These are phyloP conservation scores for Pogonognathellus flavescens DNA, from an alignment of 1,140 invertebrate genomes.

Conservation along the genomic window DNA sequence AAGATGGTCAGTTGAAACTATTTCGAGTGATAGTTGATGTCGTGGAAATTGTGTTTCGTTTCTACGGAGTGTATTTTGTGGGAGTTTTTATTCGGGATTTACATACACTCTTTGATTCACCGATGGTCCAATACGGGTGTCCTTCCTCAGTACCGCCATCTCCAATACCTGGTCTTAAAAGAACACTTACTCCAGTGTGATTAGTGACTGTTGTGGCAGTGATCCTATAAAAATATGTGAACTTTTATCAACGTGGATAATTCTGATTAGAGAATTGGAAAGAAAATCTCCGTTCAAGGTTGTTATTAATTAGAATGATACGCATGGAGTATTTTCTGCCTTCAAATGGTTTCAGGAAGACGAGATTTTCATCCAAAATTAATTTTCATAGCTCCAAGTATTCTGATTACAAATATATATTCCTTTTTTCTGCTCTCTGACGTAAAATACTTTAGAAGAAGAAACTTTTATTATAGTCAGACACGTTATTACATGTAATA, in stretches of 20 bases:
- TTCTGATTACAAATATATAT: slow-evolving; percentile 45
- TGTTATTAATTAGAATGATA: not conserved
- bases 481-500: too few relatives aligned
- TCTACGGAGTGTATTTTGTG: slow-evolving; percentile 63
- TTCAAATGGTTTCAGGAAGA: too few relatives aligned
- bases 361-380: not conserved
- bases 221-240: slow-evolving; percentile 5
- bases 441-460: slow-evolving; percentile 14
- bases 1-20: slow-evolving; percentile 50
- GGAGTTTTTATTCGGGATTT: slow-evolving; percentile 63
- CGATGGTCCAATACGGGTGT: slow-evolving; percentile 58
- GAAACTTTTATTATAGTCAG: not conserved
- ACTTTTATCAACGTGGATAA: not conserved
- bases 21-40: slow-evolving; percentile 48
- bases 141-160: slow-evolving; percentile 54
- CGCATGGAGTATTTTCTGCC: too few relatives aligned
- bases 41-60: slow-evolving; percentile 59
- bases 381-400: slow-evolving; percentile 19
- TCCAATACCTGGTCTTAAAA: slow-evolving; percentile 27
- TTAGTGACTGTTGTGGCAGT: slow-evolving; percentile 18
- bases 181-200: slow-evolving; percentile 30
- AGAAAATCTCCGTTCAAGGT: not conserved
- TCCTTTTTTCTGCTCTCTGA: slow-evolving; percentile 36
- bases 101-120: slow-evolving; percentile 56
- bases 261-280: not conserved